Conservation (phyloP, 2,113 vertebrate genomes). For the Etheostoma cragini region DNA sequence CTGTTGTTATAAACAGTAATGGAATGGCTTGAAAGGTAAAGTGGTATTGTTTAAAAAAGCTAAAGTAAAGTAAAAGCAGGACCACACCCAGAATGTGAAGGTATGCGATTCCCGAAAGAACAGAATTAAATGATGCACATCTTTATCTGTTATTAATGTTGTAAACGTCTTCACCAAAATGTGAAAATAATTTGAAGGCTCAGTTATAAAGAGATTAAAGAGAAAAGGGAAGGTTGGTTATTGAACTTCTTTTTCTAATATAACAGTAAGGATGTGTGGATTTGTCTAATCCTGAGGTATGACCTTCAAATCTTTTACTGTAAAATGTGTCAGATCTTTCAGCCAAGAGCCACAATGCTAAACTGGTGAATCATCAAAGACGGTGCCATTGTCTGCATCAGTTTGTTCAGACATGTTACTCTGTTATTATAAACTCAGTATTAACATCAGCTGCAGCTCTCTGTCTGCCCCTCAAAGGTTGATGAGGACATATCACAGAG, state of each 20-base stretch:
- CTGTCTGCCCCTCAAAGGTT: slow-evolving; percentile 32
- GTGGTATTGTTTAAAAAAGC: slow-evolving; percentile 31
- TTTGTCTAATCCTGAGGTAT: slow-evolving; percentile 28
- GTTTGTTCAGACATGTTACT: slow-evolving; percentile 69
- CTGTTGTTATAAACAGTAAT: slow-evolving; percentile 58
- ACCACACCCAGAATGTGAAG: slow-evolving; percentile 37
- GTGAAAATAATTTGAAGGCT: not conserved
- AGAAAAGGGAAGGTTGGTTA: not conserved
- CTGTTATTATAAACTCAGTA: slow-evolving; percentile 54
- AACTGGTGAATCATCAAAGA: slow-evolving; percentile 71
- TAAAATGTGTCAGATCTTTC: slow-evolving; percentile 40
- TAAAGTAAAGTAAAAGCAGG: slow-evolving; percentile 20
- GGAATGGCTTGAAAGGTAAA: slow-evolving; percentile 21
- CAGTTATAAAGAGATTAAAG: not conserved
- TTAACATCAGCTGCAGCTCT: slow-evolving; percentile 54
- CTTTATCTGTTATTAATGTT: not conserved
- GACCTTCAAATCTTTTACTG: slow-evolving; percentile 32
- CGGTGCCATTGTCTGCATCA: slow-evolving; percentile 37
- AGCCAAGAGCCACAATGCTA: slow-evolving; percentile 27
- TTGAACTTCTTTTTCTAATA: not conserved
- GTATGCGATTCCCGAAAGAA: slow-evolving; percentile 3
- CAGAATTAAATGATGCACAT: not conserved
- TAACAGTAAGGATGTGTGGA: slow-evolving; percentile 2
- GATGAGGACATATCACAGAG: not conserved
- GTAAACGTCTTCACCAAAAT: not conserved